Evolutionary conservation across 37 sponge, comb jelly and placozoan species (phyloP).

Genomic region (Diacarnus erythraeanus): DNA sequence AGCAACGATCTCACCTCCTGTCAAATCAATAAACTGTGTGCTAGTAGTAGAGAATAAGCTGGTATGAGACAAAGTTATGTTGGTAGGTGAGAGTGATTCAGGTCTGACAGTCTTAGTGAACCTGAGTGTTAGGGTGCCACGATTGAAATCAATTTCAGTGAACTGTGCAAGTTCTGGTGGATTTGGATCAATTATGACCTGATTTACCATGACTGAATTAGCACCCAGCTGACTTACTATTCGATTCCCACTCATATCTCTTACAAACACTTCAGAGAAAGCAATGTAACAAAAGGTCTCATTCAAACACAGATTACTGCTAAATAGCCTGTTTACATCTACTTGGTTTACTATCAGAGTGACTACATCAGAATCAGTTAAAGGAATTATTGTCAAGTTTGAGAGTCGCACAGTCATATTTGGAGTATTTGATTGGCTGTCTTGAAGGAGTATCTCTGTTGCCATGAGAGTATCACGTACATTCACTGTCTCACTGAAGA

Average conservation of each 20-base stretch:
- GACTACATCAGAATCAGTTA: slow-evolving; percentile 36
- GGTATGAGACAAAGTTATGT: slow-evolving; percentile 36
- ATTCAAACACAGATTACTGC: slow-evolving; percentile 55
- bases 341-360: slow-evolving; percentile 16
- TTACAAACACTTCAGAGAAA: slow-evolving; percentile 47
- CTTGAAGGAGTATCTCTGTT: slow-evolving; percentile 65
- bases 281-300: slow-evolving; percentile 51
- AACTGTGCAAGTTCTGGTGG: slow-evolving; percentile 64
- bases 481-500: slow-evolving; percentile 79
- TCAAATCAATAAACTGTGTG: slow-evolving; percentile 21
- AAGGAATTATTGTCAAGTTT: slow-evolving; percentile 10
- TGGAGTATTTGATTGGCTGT: slow-evolving; percentile 36
- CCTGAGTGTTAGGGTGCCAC: slow-evolving; percentile 48
- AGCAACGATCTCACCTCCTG: slow-evolving; percentile 47
- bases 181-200: slow-evolving; percentile 61
- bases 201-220: slow-evolving; percentile 39
- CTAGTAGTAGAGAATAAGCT: neutral
- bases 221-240: slow-evolving; percentile 17
- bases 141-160: slow-evolving; percentile 62
- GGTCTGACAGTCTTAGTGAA: slow-evolving; percentile 65
- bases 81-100: slow-evolving; percentile 18
- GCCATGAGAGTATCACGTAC: slow-evolving; percentile 48
- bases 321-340: slow-evolving; percentile 44
- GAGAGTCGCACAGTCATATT: slow-evolving; percentile 55
- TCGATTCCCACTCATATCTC: slow-evolving; percentile 74